Base-by-base conservation (phyloP, 2,113 vertebrate genomes). In the Scomber scombrus region DNA sequence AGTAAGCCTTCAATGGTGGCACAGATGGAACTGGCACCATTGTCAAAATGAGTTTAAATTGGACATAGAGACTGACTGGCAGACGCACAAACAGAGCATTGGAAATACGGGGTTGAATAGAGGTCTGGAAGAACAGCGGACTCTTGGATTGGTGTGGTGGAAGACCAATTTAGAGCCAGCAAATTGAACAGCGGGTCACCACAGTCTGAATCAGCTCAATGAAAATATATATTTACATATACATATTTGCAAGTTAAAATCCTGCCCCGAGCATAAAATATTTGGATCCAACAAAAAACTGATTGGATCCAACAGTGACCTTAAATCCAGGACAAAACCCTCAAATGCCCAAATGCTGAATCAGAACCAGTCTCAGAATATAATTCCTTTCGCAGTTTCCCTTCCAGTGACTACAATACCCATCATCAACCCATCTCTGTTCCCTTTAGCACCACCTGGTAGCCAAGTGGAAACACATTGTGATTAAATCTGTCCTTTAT, bases 401-500 rank as follows among this genome's bases (percentile, higher is more conserved):
- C 56, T 76, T 46, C 56, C 51, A 79, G 71, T 31, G 54, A 34
- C 63, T 10, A 78, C 34, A 47, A 51, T 21, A 63, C 65, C 58
- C 55, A 85, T 81, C 79, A 80, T 85, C 87, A 78, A 45, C 62
- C 62, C 58, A 66, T 60, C 52, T 47, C 49, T 7, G 2, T 65
- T 81, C 26, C 51, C 73, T 70, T 64, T 75, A 80, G 61, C 79
- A 75, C 60, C 88, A 86, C 85, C 82, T 82, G 85, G 79, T 54
- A 85, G 65, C 80, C 72, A 69, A 88, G 56, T 82, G 70, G 88
- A 87, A 89, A 85, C 65, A 75, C 87, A 70, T 57, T 79, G 71
- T 78, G 82, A 86, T 91, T 84, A 87, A 88, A 91, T 88, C 81
- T 74, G 66, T 85, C 79, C 82, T 81, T 78, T 78, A 77, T 87